phyloP scores from a whole-genome alignment of 2,888 invertebrate species.

The Stomorhina lunata region DNA sequence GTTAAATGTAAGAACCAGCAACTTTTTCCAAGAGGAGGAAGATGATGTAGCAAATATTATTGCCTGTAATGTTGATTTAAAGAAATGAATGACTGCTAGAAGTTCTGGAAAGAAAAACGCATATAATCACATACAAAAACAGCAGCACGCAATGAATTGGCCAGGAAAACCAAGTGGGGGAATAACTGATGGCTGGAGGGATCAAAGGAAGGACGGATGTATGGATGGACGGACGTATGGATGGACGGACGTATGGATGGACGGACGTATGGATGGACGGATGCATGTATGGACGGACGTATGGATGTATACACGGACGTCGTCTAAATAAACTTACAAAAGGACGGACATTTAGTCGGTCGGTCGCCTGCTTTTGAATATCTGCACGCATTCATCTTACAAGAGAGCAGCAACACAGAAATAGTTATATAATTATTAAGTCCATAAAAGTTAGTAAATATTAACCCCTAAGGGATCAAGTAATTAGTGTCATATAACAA shows the following conservation, averaged over 20 bases:
- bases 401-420: background rate
- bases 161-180: too few relatives aligned
- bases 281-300: too few relatives aligned
- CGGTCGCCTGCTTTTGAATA: too few relatives aligned
- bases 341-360: too few relatives aligned
- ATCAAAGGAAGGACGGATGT: too few relatives aligned
- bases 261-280: too few relatives aligned
- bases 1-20: slow-evolving; percentile 7
- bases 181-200: too few relatives aligned
- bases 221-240: too few relatives aligned
- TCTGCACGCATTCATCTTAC: too few relatives aligned
- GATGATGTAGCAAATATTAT: slow-evolving; percentile 13
- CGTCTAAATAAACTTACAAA: too few relatives aligned
- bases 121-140: background rate
- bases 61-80: background rate
- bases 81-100: background rate
- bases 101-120: slow-evolving; percentile 11
- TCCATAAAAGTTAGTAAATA: background rate
- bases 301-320: too few relatives aligned
- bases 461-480: slow-evolving; percentile 28
- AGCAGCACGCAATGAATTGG: slow-evolving; percentile 35
- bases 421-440: slow-evolving; percentile 41
- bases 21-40: background rate
- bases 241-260: too few relatives aligned
- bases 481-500: slow-evolving; percentile 3